Evolutionary conservation across 2,888 invertebrate genomes (phyloP).

Genomic region (Mystacides longicornis): DNA sequence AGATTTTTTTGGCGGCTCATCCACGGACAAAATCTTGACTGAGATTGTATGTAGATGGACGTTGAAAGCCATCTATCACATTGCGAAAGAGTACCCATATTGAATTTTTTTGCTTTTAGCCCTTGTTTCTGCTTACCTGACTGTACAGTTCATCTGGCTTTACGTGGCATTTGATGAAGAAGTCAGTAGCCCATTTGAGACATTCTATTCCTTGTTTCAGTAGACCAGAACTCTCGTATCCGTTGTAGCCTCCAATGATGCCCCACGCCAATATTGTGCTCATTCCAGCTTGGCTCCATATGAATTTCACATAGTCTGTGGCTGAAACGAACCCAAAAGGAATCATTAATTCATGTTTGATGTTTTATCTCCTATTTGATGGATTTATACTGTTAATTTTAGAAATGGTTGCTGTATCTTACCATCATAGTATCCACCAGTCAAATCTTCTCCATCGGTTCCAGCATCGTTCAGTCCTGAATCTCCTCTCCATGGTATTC

Average conservation of each 20-base stretch:
- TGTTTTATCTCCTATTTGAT: no score
- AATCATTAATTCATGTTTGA: no score
- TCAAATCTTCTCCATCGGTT: conserved; percentile 44
- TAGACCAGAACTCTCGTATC: conserved; percentile 35
- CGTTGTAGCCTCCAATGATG: conserved; percentile 34
- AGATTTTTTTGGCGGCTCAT: no score
- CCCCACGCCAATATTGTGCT: conserved; percentile 51
- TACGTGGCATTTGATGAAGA: conserved; percentile 51
- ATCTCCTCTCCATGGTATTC: conserved; percentile 48
- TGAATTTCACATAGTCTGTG: conserved; percentile 51
- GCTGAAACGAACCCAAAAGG: no score
- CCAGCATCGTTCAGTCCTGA: conserved; percentile 46
- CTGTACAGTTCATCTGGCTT: conserved; percentile 46
- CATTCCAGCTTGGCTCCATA: conserved; percentile 49
- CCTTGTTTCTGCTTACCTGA: conserved; percentile 31
- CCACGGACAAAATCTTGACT: no score
- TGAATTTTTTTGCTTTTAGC: no score
- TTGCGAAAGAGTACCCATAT: no score
- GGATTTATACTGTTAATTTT: no score
- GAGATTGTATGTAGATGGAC: no score
- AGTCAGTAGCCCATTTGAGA: conserved; percentile 53
- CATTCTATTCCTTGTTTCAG: conserved; percentile 31
- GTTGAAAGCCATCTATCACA: no score
- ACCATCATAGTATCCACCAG: conserved; percentile 54
- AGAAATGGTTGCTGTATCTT: conserved; percentile 18